phyloP scores from a whole-genome alignment of 2,113 vertebrate species.

The Lutjanus erythropterus region DNA sequence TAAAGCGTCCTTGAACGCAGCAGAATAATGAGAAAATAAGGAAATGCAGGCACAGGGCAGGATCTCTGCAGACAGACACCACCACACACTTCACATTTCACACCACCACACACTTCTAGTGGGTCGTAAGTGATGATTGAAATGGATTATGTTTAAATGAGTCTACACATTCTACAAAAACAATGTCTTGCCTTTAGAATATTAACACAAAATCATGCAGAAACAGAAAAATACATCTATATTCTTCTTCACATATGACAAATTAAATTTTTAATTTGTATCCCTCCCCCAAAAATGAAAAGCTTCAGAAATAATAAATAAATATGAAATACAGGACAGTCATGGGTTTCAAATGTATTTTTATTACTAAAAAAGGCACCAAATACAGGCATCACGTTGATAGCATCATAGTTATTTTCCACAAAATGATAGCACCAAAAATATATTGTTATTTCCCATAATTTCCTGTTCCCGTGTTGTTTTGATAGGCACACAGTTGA shows the following conservation, averaged over 20 bases:
- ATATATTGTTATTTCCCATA: constrained; percentile 73
- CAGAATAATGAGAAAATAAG: too few species aligned
- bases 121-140: too few species aligned
- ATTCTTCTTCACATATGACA: background rate
- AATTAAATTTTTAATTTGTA: background rate
- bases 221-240: background rate
- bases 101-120: too few species aligned
- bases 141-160: too few species aligned
- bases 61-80: too few species aligned
- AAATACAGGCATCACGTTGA: constrained; percentile 78
- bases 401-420: constrained; percentile 78
- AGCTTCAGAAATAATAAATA: background rate
- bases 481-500: constrained; percentile 77
- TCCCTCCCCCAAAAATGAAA: background rate
- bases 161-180: too few species aligned
- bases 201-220: background rate
- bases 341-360: constrained; percentile 21
- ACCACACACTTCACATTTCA: too few species aligned
- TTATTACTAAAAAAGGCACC: constrained; percentile 82
- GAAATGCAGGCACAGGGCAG: too few species aligned
- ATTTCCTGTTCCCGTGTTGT: constrained; percentile 52
- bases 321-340: background rate
- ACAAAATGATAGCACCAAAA: constrained; percentile 89
- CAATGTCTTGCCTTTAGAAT: too few species aligned
- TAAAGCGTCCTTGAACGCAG: too few species aligned